Percentiles rank a stretch among this genome's conserved stretches.
These are phyloP conservation scores for Crotalus tigris DNA, from an alignment of 2,113 vertebrate genomes.

Conservation along the genomic window DNA sequence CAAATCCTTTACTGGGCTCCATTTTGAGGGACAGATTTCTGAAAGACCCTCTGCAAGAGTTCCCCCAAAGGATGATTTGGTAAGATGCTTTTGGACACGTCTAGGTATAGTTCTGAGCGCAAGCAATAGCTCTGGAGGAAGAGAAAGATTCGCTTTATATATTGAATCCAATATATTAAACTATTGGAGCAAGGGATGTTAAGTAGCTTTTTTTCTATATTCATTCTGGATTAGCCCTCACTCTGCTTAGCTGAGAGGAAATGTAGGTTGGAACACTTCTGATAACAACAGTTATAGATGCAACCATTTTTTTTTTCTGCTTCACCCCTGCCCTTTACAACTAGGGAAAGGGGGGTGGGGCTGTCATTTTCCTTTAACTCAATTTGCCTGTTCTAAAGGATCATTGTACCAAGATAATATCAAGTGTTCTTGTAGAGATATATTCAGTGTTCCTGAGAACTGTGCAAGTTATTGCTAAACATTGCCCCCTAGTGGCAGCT, in stretches of 20 bases:
- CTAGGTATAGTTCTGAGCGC: neutral
- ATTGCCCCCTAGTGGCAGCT: neutral
- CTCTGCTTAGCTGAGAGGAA: neutral
- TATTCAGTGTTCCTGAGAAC: neutral
- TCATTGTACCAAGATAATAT: neutral
- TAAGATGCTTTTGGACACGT: neutral
- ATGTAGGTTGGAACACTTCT: neutral
- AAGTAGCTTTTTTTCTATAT: neutral
- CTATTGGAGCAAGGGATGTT: fast-evolving
- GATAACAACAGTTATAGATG: neutral
- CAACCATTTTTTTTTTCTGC: neutral
- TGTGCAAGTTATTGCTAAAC: neutral
- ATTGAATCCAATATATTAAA: neutral
- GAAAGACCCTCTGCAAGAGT: neutral
- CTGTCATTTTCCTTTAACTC: neutral
- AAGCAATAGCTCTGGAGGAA: neutral
- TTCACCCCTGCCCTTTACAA: neutral
- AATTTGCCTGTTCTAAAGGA: neutral
- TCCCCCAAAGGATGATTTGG: neutral
- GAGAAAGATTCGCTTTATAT: neutral
- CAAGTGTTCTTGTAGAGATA: neutral
- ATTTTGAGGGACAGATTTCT: neutral
- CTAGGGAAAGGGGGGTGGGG: neutral
- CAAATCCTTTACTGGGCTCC: neutral
- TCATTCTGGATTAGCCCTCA: constrained; percentile 18